phyloP scores from a whole-genome alignment of 2,797 vertebrate genomes.

The Champsocephalus gunnari region DNA sequence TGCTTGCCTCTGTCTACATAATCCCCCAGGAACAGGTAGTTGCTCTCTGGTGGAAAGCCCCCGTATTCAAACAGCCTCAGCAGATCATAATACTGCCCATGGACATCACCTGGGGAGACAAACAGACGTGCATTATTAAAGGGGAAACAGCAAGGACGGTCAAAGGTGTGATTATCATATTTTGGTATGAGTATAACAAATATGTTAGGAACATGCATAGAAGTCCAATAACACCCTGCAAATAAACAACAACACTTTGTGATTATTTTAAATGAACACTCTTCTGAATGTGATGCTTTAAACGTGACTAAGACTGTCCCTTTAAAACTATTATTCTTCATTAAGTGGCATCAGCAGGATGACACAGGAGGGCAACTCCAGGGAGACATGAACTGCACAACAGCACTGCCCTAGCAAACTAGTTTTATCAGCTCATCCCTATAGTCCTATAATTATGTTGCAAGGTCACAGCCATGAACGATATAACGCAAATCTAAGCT shows the following conservation, averaged over 20 bases:
- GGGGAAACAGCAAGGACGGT: constrained; percentile 19
- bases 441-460: constrained; percentile 24
- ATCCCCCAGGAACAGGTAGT: constrained; percentile 89
- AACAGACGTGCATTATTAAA: constrained; percentile 6
- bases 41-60: constrained; percentile 89
- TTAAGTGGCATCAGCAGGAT: constrained; percentile 48
- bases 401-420: constrained; percentile 23
- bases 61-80: constrained; percentile 89
- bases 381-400: constrained; percentile 49
- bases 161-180: constrained; percentile 30
- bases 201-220: constrained; percentile 4
- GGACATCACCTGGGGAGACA: constrained; percentile 83
- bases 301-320: not conserved
- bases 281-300: constrained; percentile 3
- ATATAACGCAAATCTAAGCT: not conserved
- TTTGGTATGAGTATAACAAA: constrained; percentile 34
- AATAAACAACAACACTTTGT: constrained; percentile 12
- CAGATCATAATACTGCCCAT: constrained; percentile 89
- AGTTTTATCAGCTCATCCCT: constrained; percentile 24
- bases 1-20: constrained; percentile 90
- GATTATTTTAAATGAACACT: constrained; percentile 10
- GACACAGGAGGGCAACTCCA: constrained; percentile 36
- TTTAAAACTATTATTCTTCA: constrained; percentile 28
- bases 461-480: constrained; percentile 35
- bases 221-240: constrained; percentile 45